Base-by-base conservation (phyloP, 2,888 invertebrate genomes). In the Crossocerus cetratus region DNA sequence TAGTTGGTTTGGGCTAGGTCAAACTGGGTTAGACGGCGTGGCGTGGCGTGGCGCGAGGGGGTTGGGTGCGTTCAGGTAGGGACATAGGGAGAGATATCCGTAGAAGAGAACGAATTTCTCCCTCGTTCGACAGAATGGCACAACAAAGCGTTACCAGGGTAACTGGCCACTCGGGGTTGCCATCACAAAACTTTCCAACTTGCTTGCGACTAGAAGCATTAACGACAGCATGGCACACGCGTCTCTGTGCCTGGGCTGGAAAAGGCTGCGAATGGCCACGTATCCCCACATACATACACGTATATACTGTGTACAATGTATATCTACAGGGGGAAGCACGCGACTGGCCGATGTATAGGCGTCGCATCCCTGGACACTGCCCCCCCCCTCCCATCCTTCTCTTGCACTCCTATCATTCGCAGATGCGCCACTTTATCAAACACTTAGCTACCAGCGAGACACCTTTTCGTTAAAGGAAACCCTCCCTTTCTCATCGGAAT, bases 121-220 rank as follows among this genome's bases (percentile, higher is more conserved):
- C 61, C 65, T 77, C 71, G 78, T 76, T 80, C 79, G 78, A 82
- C 78, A 73, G 79, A 80, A 81, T 80, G 78, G 85, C 84, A 89
- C 86, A 90, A 90, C 90, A 90, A 90, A 90, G 83, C 86, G 90
- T 90, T 86, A 80, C 89, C 88, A 84, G 80, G 88, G 87, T 82
- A 84, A 90, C 83, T 77, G 77, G 74, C 58, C 79, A 74, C 69
- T 77, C 83, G 78, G 72, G 83, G 90, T 90, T 90, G 89, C 89
- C 90, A 90, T 88, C 89, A 90, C 90, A 89, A 90, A 90, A 86
- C 86, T 87, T 83, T 81, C 74, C 75, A 83, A 84, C 85, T 84
- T 86, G 32, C 32, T 32, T 11, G 84, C 83, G 82, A 84, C 83
- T 84, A 82, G 81, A 82, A 87, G 84, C 83, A 84, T 83, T 84